These are phyloP conservation scores for Drosophila paranaensis DNA, from an alignment of 2,888 invertebrate species.

Conservation along the genomic window DNA sequence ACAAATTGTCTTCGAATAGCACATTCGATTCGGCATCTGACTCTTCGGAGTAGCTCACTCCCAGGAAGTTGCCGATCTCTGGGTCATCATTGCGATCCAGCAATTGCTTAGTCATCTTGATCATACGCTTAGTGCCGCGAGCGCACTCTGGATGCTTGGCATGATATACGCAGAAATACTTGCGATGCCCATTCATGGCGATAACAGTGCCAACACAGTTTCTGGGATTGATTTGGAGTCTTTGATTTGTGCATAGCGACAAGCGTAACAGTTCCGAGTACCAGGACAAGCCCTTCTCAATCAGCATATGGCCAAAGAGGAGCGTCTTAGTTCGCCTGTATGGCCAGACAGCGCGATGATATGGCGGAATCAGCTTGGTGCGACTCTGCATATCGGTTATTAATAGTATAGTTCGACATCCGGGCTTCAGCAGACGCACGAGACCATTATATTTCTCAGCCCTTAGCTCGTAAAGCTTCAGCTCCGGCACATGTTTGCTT, in stretches of 20 bases:
- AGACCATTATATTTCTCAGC: constrained; percentile 98
- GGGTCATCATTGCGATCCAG: constrained; percentile 87
- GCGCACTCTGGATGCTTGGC: constrained; percentile 95
- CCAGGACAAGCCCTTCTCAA: constrained; percentile 97
- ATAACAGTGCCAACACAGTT: constrained; percentile 99
- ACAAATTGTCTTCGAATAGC: constrained; percentile 90
- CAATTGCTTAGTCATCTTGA: constrained; percentile 88
- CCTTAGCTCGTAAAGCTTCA: constrained; percentile 95
- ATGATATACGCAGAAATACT: constrained; percentile 99
- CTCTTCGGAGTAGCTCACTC: constrained; percentile 90
- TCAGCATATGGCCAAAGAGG: constrained; percentile 96
- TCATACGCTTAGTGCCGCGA: constrained; percentile 90
- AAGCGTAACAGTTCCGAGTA: constrained; percentile 95
- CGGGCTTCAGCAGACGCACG: constrained; percentile 95
- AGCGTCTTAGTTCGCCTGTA: constrained; percentile 98
- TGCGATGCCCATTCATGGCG: constrained; percentile 97
- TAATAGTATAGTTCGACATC: constrained; percentile 96
- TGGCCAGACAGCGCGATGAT: constrained; percentile 97
- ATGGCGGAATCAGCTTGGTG: constrained; percentile 93
- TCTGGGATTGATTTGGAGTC: constrained; percentile 95
- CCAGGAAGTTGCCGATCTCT: constrained; percentile 94
- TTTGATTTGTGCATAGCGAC: constrained; percentile 92
- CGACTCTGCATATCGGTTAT: constrained; percentile 95
- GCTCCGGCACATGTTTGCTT: constrained; percentile 86
- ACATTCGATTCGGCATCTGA: constrained; percentile 86